phyloP scores from a whole-genome alignment of 2,113 vertebrate species.

The Serinus canaria region DNA sequence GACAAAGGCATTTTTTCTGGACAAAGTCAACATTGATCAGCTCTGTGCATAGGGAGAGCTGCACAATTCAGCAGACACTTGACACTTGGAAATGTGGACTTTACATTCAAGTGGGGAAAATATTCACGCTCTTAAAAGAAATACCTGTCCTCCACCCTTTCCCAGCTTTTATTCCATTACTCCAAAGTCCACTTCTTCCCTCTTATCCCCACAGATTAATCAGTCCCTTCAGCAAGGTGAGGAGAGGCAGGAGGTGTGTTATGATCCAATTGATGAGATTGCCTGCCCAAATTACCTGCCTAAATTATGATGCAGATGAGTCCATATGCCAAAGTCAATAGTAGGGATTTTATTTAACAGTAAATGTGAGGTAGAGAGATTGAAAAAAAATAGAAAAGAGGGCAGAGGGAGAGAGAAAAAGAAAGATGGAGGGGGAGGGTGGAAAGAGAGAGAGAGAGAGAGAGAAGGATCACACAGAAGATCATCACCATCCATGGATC shows the following conservation, averaged over 20 bases:
- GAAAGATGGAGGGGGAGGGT: too few relatives aligned
- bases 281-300: too few relatives aligned
- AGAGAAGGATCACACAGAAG: neutral
- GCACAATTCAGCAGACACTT: neutral
- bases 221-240: neutral
- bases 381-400: neutral
- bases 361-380: neutral
- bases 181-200: neutral
- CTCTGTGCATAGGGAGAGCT: neutral
- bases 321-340: neutral
- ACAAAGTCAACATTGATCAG: neutral
- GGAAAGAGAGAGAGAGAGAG: too few relatives aligned
- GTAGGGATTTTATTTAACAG: neutral
- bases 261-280: neutral
- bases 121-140: neutral
- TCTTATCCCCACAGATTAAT: neutral
- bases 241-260: neutral
- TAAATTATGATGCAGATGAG: neutral
- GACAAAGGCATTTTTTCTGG: neutral
- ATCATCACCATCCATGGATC: neutral
- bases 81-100: neutral
- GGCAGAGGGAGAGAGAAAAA: neutral
- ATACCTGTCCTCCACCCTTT: neutral
- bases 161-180: neutral
- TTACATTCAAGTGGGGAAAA: neutral